Evolutionary conservation across 2,888 invertebrate species (phyloP), one percentile per base, ranked within the genome.

Genomic region (Pachliopta kotzebuea): DNA sequence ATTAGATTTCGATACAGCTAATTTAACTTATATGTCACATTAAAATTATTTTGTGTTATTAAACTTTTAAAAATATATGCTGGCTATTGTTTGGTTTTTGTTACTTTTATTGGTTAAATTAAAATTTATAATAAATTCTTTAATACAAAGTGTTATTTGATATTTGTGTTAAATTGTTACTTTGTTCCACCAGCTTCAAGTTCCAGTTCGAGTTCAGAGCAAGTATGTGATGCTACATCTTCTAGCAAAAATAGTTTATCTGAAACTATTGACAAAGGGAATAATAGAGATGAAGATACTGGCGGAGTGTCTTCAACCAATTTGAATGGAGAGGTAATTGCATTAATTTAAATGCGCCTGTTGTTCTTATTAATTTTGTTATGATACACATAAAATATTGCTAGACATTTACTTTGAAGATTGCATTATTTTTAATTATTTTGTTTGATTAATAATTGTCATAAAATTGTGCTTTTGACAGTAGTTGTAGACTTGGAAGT

Each of bases 231-330:
- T 61, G 85, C 80, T 59, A 85, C 85, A 45, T 87, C 83, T 2
- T 85, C 86, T 1, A 87, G 83, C 71, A 87, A 84, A 70, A 89
- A 88, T 73, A 84, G 86, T 4, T 63, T 70, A 26, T 66, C 75
- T 2, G 76, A 76, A 14, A 72, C 73, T 24, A 71, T 69, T 17
- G 74, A 68, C 21, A 82, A 78, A 67, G 71, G 79, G 20, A 31
- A 56, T 9, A 62, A 57, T 17, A 54, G 58, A 26, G 90, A 89
- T 14, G 88, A 88, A 45, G 91, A 90, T 69, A 79, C 92, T 65
- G 87, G 85, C 24, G 90, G 90, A 54, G 91, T 91, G n/a, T 91
- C 92, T 0, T 91, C 92, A 17, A 88, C 90, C 11, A 91, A 90
- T 68, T 67, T 82, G 17, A 91, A 91, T 83, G 91, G 90, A 76